phyloP scores from a whole-genome alignment of 2,113 vertebrate species.

The Mormyrus lacerda region DNA sequence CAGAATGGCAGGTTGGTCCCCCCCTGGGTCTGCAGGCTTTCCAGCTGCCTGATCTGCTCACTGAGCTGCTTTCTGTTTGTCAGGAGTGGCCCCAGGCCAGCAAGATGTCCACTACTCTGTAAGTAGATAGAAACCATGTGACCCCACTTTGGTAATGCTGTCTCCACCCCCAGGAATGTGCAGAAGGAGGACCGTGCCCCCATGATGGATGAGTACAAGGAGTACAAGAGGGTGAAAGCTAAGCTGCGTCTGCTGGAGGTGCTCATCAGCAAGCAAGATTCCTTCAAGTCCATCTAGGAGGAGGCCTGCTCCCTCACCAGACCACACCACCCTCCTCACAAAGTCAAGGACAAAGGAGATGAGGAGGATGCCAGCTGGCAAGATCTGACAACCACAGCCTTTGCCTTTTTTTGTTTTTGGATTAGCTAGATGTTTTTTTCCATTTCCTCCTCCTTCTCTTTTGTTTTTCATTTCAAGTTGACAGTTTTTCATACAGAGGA shows the following conservation, averaged over 20 bases:
- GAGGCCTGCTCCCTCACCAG: background rate
- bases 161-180: conserved; percentile 64
- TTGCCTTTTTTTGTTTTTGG: background rate
- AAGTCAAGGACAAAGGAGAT: background rate
- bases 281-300: conserved; percentile 88
- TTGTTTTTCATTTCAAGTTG: background rate
- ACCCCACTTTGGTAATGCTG: background rate
- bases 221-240: conserved; percentile 96
- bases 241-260: conserved; percentile 92
- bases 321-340: background rate
- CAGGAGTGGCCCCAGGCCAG: background rate
- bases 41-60: background rate
- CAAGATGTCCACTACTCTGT: background rate
- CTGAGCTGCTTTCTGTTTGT: background rate
- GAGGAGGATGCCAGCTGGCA: background rate
- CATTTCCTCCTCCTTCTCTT: background rate
- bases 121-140: no score
- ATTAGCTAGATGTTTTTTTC: background rate
- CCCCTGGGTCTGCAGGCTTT: background rate
- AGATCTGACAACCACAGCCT: background rate
- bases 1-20: conserved; percentile 83
- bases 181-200: conserved; percentile 91
- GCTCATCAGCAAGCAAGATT: conserved; percentile 97
- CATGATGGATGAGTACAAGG: conserved; percentile 89
- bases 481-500: conserved; percentile 29